Percentiles rank a stretch among this genome's conserved stretches.
Conservation (phyloP, 2,888 invertebrate species). For the Hyposoter didymator region DNA sequence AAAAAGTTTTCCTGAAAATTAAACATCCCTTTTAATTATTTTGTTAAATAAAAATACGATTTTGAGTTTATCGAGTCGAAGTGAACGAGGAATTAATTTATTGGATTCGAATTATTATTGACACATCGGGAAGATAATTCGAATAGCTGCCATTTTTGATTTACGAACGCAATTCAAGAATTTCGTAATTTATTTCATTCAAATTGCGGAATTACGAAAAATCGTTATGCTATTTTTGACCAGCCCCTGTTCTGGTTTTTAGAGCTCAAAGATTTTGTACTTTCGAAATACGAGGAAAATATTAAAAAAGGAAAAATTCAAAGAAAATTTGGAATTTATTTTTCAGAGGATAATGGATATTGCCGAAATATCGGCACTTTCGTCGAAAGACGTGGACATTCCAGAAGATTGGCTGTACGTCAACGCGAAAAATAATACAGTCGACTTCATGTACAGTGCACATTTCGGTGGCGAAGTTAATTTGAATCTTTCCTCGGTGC, state of each 20-base stretch:
- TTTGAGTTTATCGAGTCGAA: neutral
- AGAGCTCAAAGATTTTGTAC: neutral
- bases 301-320: neutral
- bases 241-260: neutral
- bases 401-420: constrained; percentile 77
- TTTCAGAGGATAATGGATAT: constrained; percentile 93
- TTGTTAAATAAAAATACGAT: neutral
- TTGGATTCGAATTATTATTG: neutral
- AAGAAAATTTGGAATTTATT: neutral
- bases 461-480: constrained; percentile 91
- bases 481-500: constrained; percentile 93
- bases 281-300: too few species aligned
- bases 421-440: constrained; percentile 85
- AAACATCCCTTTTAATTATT: neutral
- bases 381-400: constrained; percentile 82
- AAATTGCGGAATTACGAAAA: neutral
- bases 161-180: neutral
- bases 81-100: neutral
- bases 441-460: constrained; percentile 88
- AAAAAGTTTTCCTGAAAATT: constrained; percentile 71
- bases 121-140: neutral
- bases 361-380: constrained; percentile 92
- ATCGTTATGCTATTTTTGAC: neutral
- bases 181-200: neutral
- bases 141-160: neutral